A percentile compares a stretch with the other conserved stretches of the same genome.
Evolutionary conservation across 2,113 vertebrate species (phyloP).

Genomic region (Salvelinus alpinus): DNA sequence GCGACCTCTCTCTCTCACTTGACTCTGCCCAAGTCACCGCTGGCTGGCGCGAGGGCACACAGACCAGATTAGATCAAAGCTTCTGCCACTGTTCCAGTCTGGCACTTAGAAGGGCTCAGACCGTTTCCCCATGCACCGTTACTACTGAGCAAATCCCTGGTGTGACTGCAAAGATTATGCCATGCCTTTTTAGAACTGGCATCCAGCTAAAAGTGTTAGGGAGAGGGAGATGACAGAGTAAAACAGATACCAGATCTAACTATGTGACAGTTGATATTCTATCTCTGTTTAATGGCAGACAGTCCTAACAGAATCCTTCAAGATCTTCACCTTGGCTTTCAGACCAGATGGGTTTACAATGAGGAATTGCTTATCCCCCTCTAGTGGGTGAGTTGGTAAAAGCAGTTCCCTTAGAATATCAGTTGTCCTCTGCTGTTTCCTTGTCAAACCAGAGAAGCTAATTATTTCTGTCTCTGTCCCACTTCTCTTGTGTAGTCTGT

Average conservation of each 20-base stretch:
- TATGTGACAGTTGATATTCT: neutral
- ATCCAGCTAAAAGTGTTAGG: conserved; percentile 4
- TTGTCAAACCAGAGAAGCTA: neutral
- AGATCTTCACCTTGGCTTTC: neutral
- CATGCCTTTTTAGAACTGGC: conserved; percentile 6
- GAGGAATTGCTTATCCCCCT: conserved; percentile 61
- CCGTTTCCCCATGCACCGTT: neutral
- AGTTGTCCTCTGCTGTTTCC: conserved; percentile 7
- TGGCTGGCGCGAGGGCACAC: conserved; percentile 10
- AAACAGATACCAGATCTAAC: neutral
- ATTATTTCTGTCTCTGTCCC: neutral
- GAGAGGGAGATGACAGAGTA: neutral
- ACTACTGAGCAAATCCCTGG: conserved; percentile 6
- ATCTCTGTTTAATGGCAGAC: neutral
- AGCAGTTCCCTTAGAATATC: conserved; percentile 29
- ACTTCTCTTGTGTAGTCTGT: neutral
- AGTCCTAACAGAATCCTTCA: neutral
- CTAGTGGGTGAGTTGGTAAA: conserved; percentile 60
- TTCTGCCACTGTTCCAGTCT: conserved; percentile 9
- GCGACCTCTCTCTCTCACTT: conserved; percentile 20
- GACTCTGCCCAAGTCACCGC: conserved; percentile 13
- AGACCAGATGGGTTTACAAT: conserved; percentile 29
- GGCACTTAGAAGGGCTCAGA: conserved; percentile 10
- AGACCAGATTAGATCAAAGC: conserved; percentile 45
- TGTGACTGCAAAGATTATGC: neutral